These are phyloP conservation scores for Mus minutoides DNA, from an alignment of 2,797 vertebrate genomes.

Conservation along the genomic window DNA sequence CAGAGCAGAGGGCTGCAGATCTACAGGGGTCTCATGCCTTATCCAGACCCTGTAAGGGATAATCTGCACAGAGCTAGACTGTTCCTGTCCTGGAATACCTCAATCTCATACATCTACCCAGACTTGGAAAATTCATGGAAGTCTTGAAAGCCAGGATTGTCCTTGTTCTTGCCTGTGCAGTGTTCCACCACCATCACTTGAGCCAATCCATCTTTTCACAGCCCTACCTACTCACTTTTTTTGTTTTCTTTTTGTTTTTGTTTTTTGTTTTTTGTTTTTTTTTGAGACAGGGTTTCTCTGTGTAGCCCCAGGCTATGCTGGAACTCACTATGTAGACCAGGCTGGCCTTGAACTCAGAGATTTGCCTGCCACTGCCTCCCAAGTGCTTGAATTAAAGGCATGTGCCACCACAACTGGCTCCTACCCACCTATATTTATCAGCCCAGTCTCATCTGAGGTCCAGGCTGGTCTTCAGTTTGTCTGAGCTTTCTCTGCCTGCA, in stretches of 20 bases:
- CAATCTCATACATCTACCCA: fast-evolving
- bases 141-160: background rate
- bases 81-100: background rate
- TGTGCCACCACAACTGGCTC: background rate
- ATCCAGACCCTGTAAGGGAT: fast-evolving
- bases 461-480: background rate
- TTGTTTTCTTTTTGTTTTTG: background rate
- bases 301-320: no score
- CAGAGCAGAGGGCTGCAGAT: fast-evolving
- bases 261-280: background rate
- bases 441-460: background rate
- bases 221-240: fast-evolving
- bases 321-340: no score
- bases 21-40: fast-evolving
- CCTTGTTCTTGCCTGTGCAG: fast-evolving
- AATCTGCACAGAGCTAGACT: fast-evolving
- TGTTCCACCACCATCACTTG: fast-evolving
- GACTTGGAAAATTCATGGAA: background rate
- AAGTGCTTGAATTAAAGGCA: background rate
- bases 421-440: background rate
- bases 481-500: fast-evolving
- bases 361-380: no score
- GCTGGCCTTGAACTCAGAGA: no score
- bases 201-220: fast-evolving
- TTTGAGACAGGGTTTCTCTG: no score